A percentile compares a stretch with the other conserved stretches of the same genome.
phyloP scores from a whole-genome alignment of 2,797 vertebrate species.

The Cuniculus paca region DNA sequence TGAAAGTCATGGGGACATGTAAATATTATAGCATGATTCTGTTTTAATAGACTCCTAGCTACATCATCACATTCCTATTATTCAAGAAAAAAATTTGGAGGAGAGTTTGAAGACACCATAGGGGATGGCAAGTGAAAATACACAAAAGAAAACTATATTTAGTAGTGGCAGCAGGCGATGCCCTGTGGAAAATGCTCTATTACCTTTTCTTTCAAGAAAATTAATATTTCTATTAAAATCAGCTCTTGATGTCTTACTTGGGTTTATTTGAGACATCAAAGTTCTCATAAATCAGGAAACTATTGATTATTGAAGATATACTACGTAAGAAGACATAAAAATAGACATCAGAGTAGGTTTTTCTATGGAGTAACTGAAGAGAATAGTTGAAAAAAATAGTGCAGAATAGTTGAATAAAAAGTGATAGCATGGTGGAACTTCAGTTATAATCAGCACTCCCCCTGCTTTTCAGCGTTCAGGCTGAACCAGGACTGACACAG shows the following conservation, averaged over 20 bases:
- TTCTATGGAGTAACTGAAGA: not conserved
- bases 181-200: not conserved
- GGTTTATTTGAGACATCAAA: not conserved
- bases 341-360: not conserved
- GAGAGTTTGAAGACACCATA: not conserved
- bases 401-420: not conserved
- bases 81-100: slow-evolving; percentile 55
- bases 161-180: not conserved
- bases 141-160: not conserved
- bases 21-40: slow-evolving; percentile 53
- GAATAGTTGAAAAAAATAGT: not conserved
- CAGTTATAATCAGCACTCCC: fast-evolving
- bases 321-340: not conserved
- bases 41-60: not conserved
- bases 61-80: slow-evolving; percentile 9
- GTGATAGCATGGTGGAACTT: not conserved
- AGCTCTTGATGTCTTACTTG: not conserved
- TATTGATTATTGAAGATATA: slow-evolving; percentile 13
- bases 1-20: slow-evolving; percentile 9
- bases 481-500: not conserved
- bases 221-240: slow-evolving; percentile 36
- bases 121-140: not conserved
- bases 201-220: slow-evolving; percentile 39
- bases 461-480: not conserved
- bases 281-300: not conserved